Base-by-base conservation (phyloP, 2,888 invertebrate species). In the Hololepta plana region DNA sequence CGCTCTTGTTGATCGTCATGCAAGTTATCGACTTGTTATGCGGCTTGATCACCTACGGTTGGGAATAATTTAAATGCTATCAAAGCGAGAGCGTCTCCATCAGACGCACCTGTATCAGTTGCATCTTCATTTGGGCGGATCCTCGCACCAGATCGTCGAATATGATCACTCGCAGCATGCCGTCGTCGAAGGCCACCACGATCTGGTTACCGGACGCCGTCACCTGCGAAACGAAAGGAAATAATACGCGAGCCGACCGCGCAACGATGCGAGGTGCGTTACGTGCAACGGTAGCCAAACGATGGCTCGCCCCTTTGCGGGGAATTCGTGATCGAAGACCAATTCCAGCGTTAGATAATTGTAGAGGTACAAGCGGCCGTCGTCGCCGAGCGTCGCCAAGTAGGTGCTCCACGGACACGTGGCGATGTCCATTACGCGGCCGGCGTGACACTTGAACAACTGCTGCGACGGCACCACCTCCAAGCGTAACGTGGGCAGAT, bases 221-320 rank as follows among this genome's bases (percentile, higher is more conserved):
- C 5, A 72, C 52, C 72, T 71, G 35, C 24, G 40, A 38, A 33
- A 14, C 24, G 26, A n/a, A n/a, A n/a, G n/a, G n/a, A n/a, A n/a
- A n/a, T n/a, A n/a, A n/a, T n/a, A n/a, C n/a, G n/a, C 35, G 4
- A 12, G 15, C 3, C n/a, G 26, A 27, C n/a, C n/a, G n/a, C n/a
- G n/a, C n/a, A n/a, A n/a, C 12, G 4, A 19, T 7, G 14, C n/a
- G 11, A 10, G 8, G 20, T n/a, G 28, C 35, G 43, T 57, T 49
- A 74, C 72, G 30, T 64, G 53, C n/a, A 60, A 42, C 8, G 81
- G 73, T 4, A 82, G 57, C 73, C 87, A 90, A 3, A 76, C 42
- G 24, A 72, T 45, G 32, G 67, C 66, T 1, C 60, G 57, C 0
- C 72, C 63, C 12, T 59, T 49, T 0, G 62, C 57, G 1, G 59